These are phyloP conservation scores for Eupithecia inturbata DNA, from an alignment of 2,888 invertebrate species.

Conservation along the genomic window DNA sequence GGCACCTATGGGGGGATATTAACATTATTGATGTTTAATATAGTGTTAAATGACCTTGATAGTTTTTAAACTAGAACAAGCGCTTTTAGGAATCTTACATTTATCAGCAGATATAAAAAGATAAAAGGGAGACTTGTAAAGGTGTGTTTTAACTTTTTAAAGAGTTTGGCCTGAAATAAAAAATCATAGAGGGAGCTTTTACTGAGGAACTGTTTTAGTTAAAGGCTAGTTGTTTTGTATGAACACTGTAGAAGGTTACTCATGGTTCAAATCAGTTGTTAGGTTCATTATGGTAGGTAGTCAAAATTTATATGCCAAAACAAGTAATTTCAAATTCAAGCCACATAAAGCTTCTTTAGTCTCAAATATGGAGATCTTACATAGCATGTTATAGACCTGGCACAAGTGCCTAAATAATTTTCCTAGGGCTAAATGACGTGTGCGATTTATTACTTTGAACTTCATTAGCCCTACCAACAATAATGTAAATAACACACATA, in stretches of 20 bases:
- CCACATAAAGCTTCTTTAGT: not conserved
- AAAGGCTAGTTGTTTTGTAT: not conserved
- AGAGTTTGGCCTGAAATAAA: not conserved
- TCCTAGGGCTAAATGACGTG: not conserved
- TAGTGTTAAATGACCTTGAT: not conserved
- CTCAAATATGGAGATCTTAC: not conserved
- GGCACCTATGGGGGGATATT: not conserved
- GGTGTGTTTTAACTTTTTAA: no score
- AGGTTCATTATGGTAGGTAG: no score
- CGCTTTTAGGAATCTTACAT: not conserved
- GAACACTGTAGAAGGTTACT: not conserved
- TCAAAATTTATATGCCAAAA: not conserved
- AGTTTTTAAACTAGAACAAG: not conserved
- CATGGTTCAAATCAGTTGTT: not conserved
- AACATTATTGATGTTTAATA: not conserved
- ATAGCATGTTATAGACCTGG: not conserved
- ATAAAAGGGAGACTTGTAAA: not conserved
- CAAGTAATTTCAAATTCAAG: no score
- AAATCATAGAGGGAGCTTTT: not conserved
- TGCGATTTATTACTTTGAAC: not conserved
- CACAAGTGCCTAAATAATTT: not conserved
- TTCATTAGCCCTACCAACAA: no score
- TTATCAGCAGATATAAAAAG: not conserved
- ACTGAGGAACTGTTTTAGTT: no score
- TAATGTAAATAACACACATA: conserved; percentile 1